Percentiles rank a stretch among this genome's conserved stretches.
These are phyloP conservation scores for Linepithema humile DNA, from an alignment of 1,140 invertebrate genomes.

Conservation along the genomic window DNA sequence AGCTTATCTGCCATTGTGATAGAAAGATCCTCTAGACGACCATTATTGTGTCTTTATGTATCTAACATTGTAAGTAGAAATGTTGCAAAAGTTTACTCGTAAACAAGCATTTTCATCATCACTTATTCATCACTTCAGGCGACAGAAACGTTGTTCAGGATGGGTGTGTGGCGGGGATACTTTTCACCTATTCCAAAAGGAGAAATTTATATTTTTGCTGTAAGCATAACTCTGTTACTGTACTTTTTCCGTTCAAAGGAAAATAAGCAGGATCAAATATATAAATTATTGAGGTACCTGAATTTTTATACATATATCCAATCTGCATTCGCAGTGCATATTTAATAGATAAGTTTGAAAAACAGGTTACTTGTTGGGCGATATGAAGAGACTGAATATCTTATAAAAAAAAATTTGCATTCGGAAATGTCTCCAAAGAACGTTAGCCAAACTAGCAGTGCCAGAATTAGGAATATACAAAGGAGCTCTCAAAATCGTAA, in stretches of 20 bases:
- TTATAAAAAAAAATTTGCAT: conserved; percentile 59
- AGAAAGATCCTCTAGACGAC: conserved; percentile 89
- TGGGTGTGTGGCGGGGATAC: conserved; percentile 88
- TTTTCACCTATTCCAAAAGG: conserved; percentile 87
- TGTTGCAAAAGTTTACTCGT: neutral
- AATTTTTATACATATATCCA: neutral
- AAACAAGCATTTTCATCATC: neutral
- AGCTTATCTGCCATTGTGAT: conserved; percentile 90
- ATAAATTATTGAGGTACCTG: conserved; percentile 86
- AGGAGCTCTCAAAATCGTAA: conserved; percentile 71
- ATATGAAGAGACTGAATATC: conserved; percentile 84
- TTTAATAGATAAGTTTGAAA: conserved; percentile 45
- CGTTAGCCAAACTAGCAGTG: neutral
- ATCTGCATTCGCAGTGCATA: neutral
- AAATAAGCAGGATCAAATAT: conserved; percentile 86
- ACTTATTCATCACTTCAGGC: conserved; percentile 84
- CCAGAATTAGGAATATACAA: conserved; percentile 28
- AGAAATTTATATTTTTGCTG: conserved; percentile 88
- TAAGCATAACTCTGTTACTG: conserved; percentile 86
- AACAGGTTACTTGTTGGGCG: conserved; percentile 87
- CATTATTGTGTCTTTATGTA: conserved; percentile 90
- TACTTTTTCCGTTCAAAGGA: conserved; percentile 86
- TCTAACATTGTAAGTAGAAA: conserved; percentile 89
- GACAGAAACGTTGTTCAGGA: conserved; percentile 91
- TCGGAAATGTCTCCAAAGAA: conserved; percentile 49